Evolutionary conservation across 2,797 vertebrate species (phyloP), one percentile per base, ranked within the genome.

Genomic region (Malurus leucopterus): DNA sequence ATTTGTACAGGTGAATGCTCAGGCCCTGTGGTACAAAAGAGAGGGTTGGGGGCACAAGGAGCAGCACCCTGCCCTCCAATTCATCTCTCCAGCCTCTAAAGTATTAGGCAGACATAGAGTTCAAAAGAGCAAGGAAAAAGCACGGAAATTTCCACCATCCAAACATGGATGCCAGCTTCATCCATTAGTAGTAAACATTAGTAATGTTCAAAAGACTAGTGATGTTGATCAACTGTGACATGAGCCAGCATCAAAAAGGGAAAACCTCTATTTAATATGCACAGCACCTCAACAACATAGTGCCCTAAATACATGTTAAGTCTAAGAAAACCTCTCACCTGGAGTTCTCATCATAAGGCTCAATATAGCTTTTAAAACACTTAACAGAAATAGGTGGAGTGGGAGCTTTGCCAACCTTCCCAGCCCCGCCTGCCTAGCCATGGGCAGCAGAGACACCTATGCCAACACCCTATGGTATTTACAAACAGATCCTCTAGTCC

Each of bases 11-110:
- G 26, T 26, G 26, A 17, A 34, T 47, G 44, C 32, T n/a, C 44
- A 50, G 32, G 8, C 20, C 24, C 49, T 19, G 47, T 9, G 46
- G 21, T 34, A 24, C 15, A 0, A 2, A 34, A 4, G 6, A 10
- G 17, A 20, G n/a, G 4, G 9, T 34, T 36, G 3, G 9, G 27
- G 15, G 44, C 68, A 27, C 1, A 0, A 55, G 53, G 23, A 82
- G 20, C 41, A 79, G 29, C 8, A 3, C 40, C 23, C 29, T 43
- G 20, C 7, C 5, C 15, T 24, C 44, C 2, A 2, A 3, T 12
- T 11, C 64, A 38, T 53, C 38, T 76, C 54, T 73, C 57, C 32
- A 26, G 17, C 10, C 4, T 62, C 23, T 43, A 2, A 13, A 21
- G 38, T 47, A 43, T 34, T 41, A 41, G 3, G 18, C 38, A 53